Base-by-base conservation (phyloP, 2,797 vertebrate species). In the Sebastolobus alascanus region DNA sequence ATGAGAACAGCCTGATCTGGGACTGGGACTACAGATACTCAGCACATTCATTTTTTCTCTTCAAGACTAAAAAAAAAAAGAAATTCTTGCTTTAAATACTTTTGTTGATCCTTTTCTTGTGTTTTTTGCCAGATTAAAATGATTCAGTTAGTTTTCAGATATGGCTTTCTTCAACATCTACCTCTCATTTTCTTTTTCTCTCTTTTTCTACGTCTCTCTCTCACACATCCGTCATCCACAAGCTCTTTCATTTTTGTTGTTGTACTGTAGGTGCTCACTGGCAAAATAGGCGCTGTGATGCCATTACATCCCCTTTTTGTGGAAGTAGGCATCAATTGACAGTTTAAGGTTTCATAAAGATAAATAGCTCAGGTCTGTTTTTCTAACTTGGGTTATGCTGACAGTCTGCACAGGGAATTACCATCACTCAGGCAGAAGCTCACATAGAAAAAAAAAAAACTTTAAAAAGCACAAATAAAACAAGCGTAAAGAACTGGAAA, bases 321-420 rank as follows among this genome's bases (percentile, higher is more conserved):
- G 13, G 43, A 82, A 80, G 29, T 22, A 52, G 68, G 70, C 71
- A 46, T 74, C 61, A 81, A 85, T 87, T 78, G 66, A 87, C 81
- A 79, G 83, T 87, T 79, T 58, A 66, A 63, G 22, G 63, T 43
- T 84, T 87, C 25, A 69, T 75, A 5, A 73, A 79, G 55, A 87
- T 75, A 73, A 76, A 46, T 29, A 33, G 73, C 75, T 61, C 59
- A 29, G 40, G 35, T 67, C 18, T 65, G 37, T 77, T 83, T 83
- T 71, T 58, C 29, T 37, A 33, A 68, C 37, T 16, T 1, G 33
- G 46, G 18, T 13, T 82, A 16, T 67, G 68, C 52, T 80, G 68
- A 72, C 80, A 77, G 25, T 67, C 25, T 67, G 27, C 50, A 68
- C 80, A 71, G 59, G 73, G 80, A 78, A 82, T 82, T 74, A 79